A percentile compares a stretch with the other conserved stretches of the same genome.
These are phyloP conservation scores for Danio aesculapii DNA, from an alignment of 2,797 vertebrate species.

Conservation along the genomic window DNA sequence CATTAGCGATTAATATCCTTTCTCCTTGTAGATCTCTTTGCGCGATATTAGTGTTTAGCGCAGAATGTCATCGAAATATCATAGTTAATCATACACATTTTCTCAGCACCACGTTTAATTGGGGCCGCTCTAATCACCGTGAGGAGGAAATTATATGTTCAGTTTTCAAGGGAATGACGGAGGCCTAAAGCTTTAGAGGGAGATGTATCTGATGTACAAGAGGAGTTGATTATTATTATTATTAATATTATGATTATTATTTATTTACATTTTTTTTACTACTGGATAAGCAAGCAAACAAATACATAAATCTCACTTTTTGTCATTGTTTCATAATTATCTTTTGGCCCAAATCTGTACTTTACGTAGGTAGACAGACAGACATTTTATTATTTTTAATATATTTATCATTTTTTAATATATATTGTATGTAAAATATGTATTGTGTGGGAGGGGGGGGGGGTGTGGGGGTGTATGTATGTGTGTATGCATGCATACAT, in stretches of 20 bases:
- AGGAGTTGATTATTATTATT: neutral
- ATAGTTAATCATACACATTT: conserved; percentile 62
- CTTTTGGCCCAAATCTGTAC: too few relatives aligned
- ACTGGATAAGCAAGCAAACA: too few relatives aligned
- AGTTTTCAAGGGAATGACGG: conserved; percentile 38
- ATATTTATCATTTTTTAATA: too few relatives aligned
- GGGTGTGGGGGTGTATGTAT: too few relatives aligned
- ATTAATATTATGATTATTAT: too few relatives aligned
- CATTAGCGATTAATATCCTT: conserved; percentile 65
- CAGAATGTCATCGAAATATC: conserved; percentile 68
- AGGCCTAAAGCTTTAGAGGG: conserved; percentile 29
- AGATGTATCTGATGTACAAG: neutral
- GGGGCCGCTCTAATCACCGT: conserved; percentile 52
- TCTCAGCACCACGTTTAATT: conserved; percentile 57
- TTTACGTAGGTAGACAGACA: too few relatives aligned
- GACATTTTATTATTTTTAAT: too few relatives aligned
- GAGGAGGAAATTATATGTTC: conserved; percentile 59
- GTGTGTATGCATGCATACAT: too few relatives aligned
- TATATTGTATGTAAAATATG: too few relatives aligned
- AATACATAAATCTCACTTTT: too few relatives aligned
- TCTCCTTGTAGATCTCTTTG: conserved; percentile 49
- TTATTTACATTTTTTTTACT: neutral
- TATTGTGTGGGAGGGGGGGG: too few relatives aligned
- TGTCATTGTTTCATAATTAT: too few relatives aligned
- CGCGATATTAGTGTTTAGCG: conserved; percentile 60